Conservation (phyloP, 2,888 invertebrate genomes). For the Nebria brevicollis region DNA sequence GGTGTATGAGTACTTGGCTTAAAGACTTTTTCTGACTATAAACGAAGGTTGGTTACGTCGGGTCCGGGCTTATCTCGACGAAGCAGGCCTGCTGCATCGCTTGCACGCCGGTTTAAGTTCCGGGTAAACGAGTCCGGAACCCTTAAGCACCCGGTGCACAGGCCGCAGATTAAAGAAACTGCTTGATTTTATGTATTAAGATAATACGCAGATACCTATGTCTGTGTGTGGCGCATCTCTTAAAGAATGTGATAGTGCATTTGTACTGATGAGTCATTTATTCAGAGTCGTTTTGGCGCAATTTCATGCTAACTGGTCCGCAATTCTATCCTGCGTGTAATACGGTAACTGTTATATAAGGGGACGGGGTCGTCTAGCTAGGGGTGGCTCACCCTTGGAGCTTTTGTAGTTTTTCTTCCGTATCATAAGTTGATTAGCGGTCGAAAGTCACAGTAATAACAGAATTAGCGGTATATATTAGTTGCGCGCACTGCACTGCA, state of each 20-base stretch:
- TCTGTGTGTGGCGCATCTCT: background rate
- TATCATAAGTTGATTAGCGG: constrained; percentile 50
- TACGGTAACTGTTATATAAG: background rate
- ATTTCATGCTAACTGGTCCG: constrained; percentile 18
- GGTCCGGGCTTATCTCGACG: background rate
- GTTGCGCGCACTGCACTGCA: background rate
- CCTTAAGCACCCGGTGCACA: background rate
- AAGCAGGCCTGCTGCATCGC: constrained; percentile 8
- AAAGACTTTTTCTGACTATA: background rate
- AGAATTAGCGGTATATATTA: constrained; percentile 50
- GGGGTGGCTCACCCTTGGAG: constrained; percentile 18
- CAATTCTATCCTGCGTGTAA: too few relatives aligned
- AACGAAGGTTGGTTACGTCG: background rate
- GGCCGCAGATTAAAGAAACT: background rate
- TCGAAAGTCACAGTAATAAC: constrained; percentile 49
- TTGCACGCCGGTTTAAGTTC: background rate
- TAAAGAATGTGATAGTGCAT: too few relatives aligned
- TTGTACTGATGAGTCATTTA: background rate
- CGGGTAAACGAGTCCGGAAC: background rate
- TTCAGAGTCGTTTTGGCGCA: background rate
- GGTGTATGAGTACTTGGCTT: background rate
- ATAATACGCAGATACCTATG: background rate
- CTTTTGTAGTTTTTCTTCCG: constrained; percentile 48
- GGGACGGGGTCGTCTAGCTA: constrained; percentile 12
- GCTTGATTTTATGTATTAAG: constrained; percentile 1